Evolutionary conservation across 2,113 vertebrate genomes (phyloP), one percentile per base, ranked within the genome.

Genomic region (Ursus arctos): DNA sequence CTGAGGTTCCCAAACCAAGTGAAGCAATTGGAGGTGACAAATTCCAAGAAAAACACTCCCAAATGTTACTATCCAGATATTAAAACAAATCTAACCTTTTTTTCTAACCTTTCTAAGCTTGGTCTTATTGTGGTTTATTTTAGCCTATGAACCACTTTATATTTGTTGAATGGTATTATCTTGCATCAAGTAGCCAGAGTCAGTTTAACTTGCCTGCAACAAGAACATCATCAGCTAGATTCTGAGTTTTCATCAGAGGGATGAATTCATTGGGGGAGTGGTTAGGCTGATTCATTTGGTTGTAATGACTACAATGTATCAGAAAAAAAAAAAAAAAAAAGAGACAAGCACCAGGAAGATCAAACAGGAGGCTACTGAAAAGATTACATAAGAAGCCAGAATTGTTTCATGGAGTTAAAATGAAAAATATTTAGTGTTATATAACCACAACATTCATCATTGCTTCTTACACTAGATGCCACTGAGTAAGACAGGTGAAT

Each of bases 391-490:
- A 95, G 15, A 96, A 88, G 13, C 16, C 36, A 88, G 77, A 26
- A 80, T 26, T 40, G 0, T 91, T 53, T 72, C 74, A 90, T 93
- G 51, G 21, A 18, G 69, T 24, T 84, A 80, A 86, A 63, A 79
- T 89, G 47, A 71, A 69, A 94, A 71, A 6, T 28, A 43, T 63
- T 95, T 82, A 90, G 40, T 83, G 26, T 88, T 93, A 69, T 31
- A 22, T 2, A 43, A 8, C 0, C 24, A 85, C 40, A 59, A 21
- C 67, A 94, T 81, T 85, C 55, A 8, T 69, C 51, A 67, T 15
- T 63, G 7, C 33, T 2, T 65, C n/a, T 86, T 88, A 36, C 12
- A 19, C 47, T 51, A 79, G 31, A 16, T 81, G 6, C 10, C 74
- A 86, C 22, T 18, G 71, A 69, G 12, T 61, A 24, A 69, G 61